phyloP scores from a whole-genome alignment of 2,888 invertebrate genomes.

The Chironomus riparius region DNA sequence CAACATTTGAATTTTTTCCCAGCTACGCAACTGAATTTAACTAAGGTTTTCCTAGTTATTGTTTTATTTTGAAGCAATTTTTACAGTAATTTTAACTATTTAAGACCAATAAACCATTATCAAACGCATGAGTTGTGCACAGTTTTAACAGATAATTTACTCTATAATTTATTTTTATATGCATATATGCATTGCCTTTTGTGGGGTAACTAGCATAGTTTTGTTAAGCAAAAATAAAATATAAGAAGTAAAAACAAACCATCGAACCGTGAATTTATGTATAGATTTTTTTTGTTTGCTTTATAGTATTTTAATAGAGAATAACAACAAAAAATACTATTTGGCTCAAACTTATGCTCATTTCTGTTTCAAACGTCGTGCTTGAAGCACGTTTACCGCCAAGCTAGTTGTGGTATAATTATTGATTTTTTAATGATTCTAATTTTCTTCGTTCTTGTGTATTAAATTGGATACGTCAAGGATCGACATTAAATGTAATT shows the following conservation, averaged over 20 bases:
- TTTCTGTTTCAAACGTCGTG: constrained; percentile 2
- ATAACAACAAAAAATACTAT: background rate
- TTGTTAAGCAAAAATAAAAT: background rate
- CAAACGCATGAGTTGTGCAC: background rate
- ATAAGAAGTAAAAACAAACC: background rate
- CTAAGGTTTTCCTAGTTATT: too few species aligned
- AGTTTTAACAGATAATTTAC: background rate
- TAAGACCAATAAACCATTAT: too few species aligned
- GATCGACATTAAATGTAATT: background rate
- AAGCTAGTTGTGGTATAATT: background rate
- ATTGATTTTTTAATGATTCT: background rate
- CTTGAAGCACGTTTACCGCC: background rate
- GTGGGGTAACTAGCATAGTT: background rate
- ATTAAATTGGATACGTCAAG: constrained; percentile 1
- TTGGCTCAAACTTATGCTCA: background rate
- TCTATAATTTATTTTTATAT: background rate
- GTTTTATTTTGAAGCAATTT: too few species aligned
- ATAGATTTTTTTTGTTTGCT: constrained; percentile 12
- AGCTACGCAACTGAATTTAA: too few species aligned
- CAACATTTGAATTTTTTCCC: too few species aligned
- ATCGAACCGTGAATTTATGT: constrained; percentile 16
- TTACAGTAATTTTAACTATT: too few species aligned
- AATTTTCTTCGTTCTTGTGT: background rate
- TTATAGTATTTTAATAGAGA: constrained; percentile 2
- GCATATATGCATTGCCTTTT: background rate